phyloP scores from a whole-genome alignment of 2,797 vertebrate species.

The Epinephelus malabaricus region DNA sequence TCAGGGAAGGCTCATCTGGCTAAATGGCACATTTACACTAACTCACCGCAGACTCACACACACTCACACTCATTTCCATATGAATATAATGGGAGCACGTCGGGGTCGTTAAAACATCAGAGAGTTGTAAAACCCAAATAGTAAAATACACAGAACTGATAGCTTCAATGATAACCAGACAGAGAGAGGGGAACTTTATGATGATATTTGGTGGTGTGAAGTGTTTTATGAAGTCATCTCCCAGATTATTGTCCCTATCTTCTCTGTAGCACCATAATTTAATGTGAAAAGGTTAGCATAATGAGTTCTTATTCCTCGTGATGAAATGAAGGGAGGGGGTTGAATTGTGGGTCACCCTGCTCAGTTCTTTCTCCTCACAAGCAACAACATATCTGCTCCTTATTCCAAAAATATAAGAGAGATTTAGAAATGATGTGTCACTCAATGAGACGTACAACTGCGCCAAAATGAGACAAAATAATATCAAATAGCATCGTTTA shows the following conservation, averaged over 20 bases:
- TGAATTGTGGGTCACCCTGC: conserved; percentile 18
- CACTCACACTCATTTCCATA: conserved; percentile 56
- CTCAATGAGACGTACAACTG: too few species aligned
- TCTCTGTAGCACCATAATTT: conserved; percentile 13
- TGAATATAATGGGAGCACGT: conserved; percentile 62
- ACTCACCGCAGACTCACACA: conserved; percentile 5
- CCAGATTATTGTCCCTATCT: conserved; percentile 34
- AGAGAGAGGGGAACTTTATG: conserved; percentile 29
- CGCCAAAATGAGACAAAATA: too few species aligned
- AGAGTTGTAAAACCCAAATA: conserved; percentile 63
- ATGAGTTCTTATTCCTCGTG: conserved; percentile 12
- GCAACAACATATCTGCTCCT: not conserved
- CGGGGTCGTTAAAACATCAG: conserved; percentile 64
- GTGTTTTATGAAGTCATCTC: conserved; percentile 61
- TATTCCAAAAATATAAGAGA: not conserved
- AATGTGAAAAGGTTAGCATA: conserved; percentile 34
- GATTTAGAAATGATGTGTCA: too few species aligned
- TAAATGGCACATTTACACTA: conserved; percentile 67
- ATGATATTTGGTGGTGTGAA: conserved; percentile 27
- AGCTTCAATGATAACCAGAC: conserved; percentile 13
- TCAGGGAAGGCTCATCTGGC: conserved; percentile 45
- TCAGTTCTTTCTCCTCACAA: not conserved
- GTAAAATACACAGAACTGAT: conserved; percentile 58
- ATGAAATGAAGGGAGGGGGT: not conserved
- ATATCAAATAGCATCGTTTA: too few species aligned